Base-by-base conservation (phyloP, 2,888 invertebrate species). In the Tuta absoluta region DNA sequence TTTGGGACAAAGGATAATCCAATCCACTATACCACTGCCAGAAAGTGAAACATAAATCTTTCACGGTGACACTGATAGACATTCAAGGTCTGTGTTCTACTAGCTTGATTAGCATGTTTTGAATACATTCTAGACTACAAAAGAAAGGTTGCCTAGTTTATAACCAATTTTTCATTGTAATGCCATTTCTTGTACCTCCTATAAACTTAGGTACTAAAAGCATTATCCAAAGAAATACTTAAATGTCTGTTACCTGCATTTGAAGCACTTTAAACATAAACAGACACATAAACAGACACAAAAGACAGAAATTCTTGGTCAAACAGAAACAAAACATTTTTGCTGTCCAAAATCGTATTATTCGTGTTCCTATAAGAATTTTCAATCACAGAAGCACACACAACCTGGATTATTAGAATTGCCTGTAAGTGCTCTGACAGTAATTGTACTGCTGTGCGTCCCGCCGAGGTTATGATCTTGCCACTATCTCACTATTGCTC, bases 41-140 rank as follows among this genome's bases (percentile, higher is more conserved):
- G 85, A 80, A 81, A 82, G 81, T 82, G 81, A 77, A 80, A 85
- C 83, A 85, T 91, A 89, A 90, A 89, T 90, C 90, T 87, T 83
- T 86, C 81, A 80, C 77, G 81, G 72, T 77, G 84, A 84, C 85
- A 78, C 82, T 81, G 78, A 84, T 85, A 82, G 86, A 84, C 86
- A 81, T 72, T 72, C 72, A 77, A 75, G 76, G 75, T 76, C 78
- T 79, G 33, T 19, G 56, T 56, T 56, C 56, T 56, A 56, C 33
- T 56, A 56, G 28, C 24, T 56, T 56, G 5, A 33, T 56, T 56
- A 17, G 3, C n/a, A 17, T 53, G 23, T 53, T 56, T 33, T 33
- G n/a, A 45, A 10, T 33, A 8, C 33, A 56, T 56, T 56, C 33
- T 33, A 24, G 28, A 56, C 0, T 5, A 17, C 5, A 28, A 53